Evolutionary conservation across 2,113 vertebrate genomes (phyloP).

Genomic region (Vanacampus margaritifer): DNA sequence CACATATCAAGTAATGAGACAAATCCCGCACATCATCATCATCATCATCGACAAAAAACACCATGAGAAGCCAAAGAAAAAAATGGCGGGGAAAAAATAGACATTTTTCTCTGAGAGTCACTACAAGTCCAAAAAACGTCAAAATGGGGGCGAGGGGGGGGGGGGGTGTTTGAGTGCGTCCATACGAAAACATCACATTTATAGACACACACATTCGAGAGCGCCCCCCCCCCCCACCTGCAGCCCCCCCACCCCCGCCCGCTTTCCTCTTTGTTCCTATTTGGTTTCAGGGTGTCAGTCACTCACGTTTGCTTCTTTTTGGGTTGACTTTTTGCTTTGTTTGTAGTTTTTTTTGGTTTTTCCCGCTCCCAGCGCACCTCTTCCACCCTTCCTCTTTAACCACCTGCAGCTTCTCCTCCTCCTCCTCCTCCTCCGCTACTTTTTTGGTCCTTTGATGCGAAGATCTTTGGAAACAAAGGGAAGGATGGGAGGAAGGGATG

Average conservation of each 20-base stretch:
- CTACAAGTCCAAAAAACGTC: conserved; percentile 31
- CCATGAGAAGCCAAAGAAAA: conserved; percentile 53
- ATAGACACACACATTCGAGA: conserved; percentile 39
- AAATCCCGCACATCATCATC: conserved; percentile 56
- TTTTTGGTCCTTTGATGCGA: conserved; percentile 55
- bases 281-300: conserved; percentile 75
- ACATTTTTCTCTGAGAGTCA: conserved; percentile 70
- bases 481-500: conserved; percentile 54
- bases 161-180: conserved; percentile 57
- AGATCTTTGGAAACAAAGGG: conserved; percentile 65
- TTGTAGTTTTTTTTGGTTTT: conserved; percentile 72
- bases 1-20: conserved; percentile 67
- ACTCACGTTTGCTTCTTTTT: conserved; percentile 72
- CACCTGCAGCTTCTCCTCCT: conserved; percentile 49
- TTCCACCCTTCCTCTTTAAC: conserved; percentile 24
- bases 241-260: conserved; percentile 60
- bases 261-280: conserved; percentile 67
- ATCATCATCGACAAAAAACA: conserved; percentile 58
- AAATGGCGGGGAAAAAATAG: conserved; percentile 20
- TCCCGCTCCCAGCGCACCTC: conserved; percentile 54
- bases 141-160: conserved; percentile 23
- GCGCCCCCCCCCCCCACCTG: conserved; percentile 31
- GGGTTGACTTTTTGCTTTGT: conserved; percentile 69
- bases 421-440: conserved; percentile 30
- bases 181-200: conserved; percentile 58